A percentile compares a stretch with the other conserved stretches of the same genome.
These are phyloP conservation scores for Phacellophora camtschatica DNA, from an alignment of 30 jellyfish, hydroid and myxozoan species.

Conservation along the genomic window DNA sequence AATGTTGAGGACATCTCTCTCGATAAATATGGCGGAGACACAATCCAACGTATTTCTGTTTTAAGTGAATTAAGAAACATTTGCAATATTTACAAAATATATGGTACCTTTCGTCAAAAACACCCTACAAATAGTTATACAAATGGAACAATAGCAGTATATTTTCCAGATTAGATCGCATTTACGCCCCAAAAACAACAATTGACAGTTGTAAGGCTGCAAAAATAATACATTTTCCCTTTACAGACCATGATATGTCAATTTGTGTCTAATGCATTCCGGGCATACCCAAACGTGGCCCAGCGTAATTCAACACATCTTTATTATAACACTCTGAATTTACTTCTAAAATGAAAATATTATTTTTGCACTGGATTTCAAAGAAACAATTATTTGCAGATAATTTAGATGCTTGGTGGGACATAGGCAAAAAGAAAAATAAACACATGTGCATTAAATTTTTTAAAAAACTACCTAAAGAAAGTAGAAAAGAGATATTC, in stretches of 20 bases:
- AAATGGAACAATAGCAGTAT: background rate
- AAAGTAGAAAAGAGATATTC: background rate
- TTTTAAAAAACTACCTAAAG: background rate
- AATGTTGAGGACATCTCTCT: background rate
- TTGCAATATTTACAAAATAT: background rate
- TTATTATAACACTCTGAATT: background rate
- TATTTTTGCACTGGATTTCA: background rate
- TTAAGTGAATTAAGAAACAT: background rate
- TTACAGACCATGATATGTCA: background rate
- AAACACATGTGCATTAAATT: background rate
- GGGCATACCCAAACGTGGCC: background rate
- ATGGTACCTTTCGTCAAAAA: background rate
- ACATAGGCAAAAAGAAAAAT: background rate
- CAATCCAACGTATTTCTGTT: background rate
- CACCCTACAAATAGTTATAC: background rate
- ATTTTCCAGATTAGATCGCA: background rate
- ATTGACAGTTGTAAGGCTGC: background rate
- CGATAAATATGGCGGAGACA: background rate
- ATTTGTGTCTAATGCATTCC: background rate
- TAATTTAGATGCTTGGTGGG: background rate
- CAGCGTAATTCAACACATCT: background rate
- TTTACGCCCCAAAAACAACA: background rate
- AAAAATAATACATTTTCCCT: background rate
- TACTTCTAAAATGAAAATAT: background rate
- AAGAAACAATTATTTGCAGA: background rate